Base-by-base conservation (phyloP, 2,888 invertebrate genomes). In the Creontiades dilutus region DNA sequence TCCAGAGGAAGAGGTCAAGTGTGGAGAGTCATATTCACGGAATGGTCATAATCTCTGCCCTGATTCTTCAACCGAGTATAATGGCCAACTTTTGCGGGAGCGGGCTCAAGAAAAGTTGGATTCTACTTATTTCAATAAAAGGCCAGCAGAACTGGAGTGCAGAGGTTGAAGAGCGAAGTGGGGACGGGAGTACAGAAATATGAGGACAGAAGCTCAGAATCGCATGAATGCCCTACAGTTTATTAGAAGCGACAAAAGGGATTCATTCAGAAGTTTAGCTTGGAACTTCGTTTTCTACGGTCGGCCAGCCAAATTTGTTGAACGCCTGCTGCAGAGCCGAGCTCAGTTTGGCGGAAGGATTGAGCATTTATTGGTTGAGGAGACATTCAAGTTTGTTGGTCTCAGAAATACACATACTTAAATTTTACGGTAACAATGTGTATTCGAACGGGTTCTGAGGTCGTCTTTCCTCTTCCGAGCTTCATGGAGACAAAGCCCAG, bases 221-320 rank as follows among this genome's bases (percentile, higher is more conserved):
- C 52, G 52, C 82, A 82, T 82, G 82, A 52, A 52, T 82, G 82
- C 82, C 81, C 23, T 23, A 23, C 48, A n/a, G 82, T 82, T 82
- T 52, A 52, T 82, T 47, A 82, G 82, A 13, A 14, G 82, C 52
- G 23, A 82, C 82, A 82, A 82, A 52, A 52, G 52, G 48, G 27
- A 68, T 68, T 68, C 68, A 27, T 68, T 68, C 23, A 27, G 27
- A 68, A 68, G 68, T 57, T 68, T 68, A 23, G 68, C 9, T 23
- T 23, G 9, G 68, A 68, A 68, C 23, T 68, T 68, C 0, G 23
- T 12, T 11, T 23, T 27, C 19, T 27, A 23, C 23, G 11, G 57
- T 57, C n/a, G n/a, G n/a, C 7, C 16, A 57, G n/a, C 57, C 14
- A n/a, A 57, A 57, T 57, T 57, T n/a, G 7, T 57, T 37, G 7